Evolutionary conservation across 2,888 invertebrate genomes (phyloP).

Genomic region (Apodemia zela): DNA sequence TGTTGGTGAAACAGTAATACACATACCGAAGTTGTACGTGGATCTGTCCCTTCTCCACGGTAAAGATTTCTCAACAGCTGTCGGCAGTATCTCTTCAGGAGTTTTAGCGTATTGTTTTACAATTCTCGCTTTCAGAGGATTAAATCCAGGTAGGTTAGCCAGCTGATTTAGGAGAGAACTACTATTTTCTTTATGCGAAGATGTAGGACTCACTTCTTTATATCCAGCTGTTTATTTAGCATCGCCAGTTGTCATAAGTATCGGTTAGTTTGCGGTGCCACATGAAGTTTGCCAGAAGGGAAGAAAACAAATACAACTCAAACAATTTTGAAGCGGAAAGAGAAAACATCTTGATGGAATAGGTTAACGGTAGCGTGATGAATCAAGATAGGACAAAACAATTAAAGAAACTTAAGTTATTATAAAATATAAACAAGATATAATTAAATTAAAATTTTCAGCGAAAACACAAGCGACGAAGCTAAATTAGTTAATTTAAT

Average conservation of each 20-base stretch:
- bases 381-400: constrained; percentile 3
- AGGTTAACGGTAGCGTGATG: constrained; percentile 15
- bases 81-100: constrained; percentile 83
- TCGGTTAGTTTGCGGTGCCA: constrained; percentile 68
- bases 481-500: constrained; percentile 26
- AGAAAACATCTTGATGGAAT: constrained; percentile 35
- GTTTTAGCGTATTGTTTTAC: constrained; percentile 84
- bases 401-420: background rate
- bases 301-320: constrained; percentile 77
- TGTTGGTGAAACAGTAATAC: constrained; percentile 32
- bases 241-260: constrained; percentile 66
- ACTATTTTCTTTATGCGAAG: constrained; percentile 83
- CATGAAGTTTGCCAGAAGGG: constrained; percentile 77
- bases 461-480: constrained; percentile 30
- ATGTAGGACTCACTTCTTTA: constrained; percentile 78
- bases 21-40: constrained; percentile 87
- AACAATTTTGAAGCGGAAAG: constrained; percentile 63
- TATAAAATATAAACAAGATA: constrained; percentile 10
- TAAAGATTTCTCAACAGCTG: constrained; percentile 89
- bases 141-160: constrained; percentile 85
- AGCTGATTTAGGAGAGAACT: constrained; percentile 85
- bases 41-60: constrained; percentile 91
- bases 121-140: constrained; percentile 85
- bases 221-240: constrained; percentile 65
- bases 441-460: constrained; percentile 15